phyloP scores from a whole-genome alignment of 2,113 vertebrate species.

The Ivindomyrus marchei region DNA sequence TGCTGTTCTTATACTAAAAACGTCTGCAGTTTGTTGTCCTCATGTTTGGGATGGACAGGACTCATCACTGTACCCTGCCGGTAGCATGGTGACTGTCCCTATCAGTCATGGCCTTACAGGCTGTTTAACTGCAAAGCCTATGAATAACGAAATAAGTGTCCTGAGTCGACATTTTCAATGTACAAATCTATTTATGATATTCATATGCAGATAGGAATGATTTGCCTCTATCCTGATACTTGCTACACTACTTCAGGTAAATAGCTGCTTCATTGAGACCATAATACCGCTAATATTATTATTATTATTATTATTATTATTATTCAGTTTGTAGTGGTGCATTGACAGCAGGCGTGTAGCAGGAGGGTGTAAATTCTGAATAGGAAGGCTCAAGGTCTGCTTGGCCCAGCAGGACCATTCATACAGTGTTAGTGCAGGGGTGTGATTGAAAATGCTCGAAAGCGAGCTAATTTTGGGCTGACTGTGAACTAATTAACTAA shows the following conservation, averaged over 20 bases:
- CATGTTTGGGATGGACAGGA: background rate
- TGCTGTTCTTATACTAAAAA: background rate
- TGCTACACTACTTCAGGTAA: background rate
- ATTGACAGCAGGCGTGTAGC: background rate
- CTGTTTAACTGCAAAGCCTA: background rate
- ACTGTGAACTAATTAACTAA: background rate
- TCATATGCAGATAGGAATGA: background rate
- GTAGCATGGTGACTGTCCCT: background rate
- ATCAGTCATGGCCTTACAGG: background rate
- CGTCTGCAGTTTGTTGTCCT: background rate
- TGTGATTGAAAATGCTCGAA: background rate
- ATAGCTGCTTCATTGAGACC: background rate
- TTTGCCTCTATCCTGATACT: background rate
- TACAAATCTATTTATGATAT: background rate
- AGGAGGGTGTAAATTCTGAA: background rate
- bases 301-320: background rate
- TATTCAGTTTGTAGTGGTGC: background rate
- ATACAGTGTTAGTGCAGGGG: background rate
- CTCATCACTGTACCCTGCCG: background rate
- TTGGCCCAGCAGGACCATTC: background rate
- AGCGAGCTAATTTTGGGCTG: background rate
- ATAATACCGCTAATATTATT: background rate
- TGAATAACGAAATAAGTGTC: background rate
- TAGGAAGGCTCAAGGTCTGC: background rate
- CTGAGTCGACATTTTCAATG: background rate